Conservation (phyloP, 2,888 invertebrate genomes). For the Andrena fulva region DNA sequence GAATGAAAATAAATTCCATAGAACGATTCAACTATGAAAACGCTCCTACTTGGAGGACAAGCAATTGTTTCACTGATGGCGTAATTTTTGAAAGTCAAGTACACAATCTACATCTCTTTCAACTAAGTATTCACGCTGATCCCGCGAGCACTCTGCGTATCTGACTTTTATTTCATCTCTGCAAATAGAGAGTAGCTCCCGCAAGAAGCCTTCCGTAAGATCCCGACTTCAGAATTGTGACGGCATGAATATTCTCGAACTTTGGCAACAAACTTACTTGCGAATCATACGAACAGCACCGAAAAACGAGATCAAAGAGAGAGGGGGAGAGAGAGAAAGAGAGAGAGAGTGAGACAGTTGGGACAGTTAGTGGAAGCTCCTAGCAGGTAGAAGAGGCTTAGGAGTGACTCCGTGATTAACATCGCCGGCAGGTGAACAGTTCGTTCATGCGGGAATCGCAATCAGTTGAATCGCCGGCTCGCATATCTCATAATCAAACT, state of each 20-base stretch:
- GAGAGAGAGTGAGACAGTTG: no score
- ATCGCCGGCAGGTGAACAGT: slow-evolving; percentile 6
- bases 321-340: no score
- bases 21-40: neutral
- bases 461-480: slow-evolving; percentile 46
- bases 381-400: neutral
- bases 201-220: neutral
- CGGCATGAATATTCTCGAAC: neutral
- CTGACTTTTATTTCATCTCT: neutral
- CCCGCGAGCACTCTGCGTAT: neutral
- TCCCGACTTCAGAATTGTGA: neutral
- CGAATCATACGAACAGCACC: neutral
- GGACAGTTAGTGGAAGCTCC: neutral
- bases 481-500: slow-evolving; percentile 59
- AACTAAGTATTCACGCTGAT: neutral
- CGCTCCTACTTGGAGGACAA: neutral
- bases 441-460: slow-evolving; percentile 36
- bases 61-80: neutral
- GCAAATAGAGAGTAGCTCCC: neutral
- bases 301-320: neutral
- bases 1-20: neutral
- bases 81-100: no score
- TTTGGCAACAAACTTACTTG: neutral
- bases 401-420: neutral
- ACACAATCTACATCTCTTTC: neutral